These are phyloP conservation scores for Alaudala cheleensis DNA, from an alignment of 2,113 vertebrate species.

Conservation along the genomic window DNA sequence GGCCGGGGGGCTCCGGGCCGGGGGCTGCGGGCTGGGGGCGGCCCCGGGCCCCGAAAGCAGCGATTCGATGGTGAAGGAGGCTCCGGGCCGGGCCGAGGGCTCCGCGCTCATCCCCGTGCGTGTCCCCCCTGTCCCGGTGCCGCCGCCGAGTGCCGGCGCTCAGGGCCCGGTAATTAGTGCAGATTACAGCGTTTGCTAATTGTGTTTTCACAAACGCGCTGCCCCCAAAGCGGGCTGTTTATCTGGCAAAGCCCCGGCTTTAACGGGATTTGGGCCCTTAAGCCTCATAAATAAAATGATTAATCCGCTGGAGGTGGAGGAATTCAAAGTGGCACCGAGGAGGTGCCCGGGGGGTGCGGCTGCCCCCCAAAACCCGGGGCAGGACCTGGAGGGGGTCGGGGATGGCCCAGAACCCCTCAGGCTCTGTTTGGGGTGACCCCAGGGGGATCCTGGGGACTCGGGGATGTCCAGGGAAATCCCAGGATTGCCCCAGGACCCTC, in stretches of 20 bases:
- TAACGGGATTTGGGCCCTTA: conserved; percentile 66
- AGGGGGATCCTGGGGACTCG: neutral
- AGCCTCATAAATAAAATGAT: conserved; percentile 72
- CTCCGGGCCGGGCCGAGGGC: conserved; percentile 18
- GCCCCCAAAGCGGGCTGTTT: conserved; percentile 69
- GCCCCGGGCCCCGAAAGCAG: conserved; percentile 63
- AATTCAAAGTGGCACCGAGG: conserved; percentile 37
- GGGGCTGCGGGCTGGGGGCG: neutral
- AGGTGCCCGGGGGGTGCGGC: neutral
- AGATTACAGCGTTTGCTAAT: conserved; percentile 70
- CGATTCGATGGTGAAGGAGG: conserved; percentile 82
- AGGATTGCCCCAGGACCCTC: neutral
- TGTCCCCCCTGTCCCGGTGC: neutral
- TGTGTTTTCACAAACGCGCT: conserved; percentile 70
- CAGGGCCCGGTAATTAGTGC: conserved; percentile 33
- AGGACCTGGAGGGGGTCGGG: neutral
- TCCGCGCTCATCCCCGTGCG: neutral
- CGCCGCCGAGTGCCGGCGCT: neutral
- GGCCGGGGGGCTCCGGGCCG: neutral
- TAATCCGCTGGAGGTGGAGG: conserved; percentile 68
- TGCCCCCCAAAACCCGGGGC: neutral
- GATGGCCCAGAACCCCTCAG: neutral
- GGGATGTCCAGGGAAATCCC: neutral
- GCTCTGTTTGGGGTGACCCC: accelerated
- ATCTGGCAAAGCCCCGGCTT: conserved; percentile 67